Conservation (phyloP, 2,113 vertebrate species). For the Gnathonemus echidnorhynchus region DNA sequence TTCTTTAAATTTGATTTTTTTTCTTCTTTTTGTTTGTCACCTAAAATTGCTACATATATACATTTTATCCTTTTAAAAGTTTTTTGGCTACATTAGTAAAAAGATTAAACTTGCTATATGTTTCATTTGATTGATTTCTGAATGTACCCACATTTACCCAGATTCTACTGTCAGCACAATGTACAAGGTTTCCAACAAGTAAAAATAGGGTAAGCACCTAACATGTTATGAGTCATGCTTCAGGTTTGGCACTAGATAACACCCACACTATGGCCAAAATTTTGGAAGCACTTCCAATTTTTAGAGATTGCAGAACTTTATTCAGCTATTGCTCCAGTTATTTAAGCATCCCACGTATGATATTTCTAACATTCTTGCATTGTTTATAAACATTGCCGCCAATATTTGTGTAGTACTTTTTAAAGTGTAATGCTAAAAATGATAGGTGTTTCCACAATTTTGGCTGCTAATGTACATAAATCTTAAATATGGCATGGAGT, state of each 20-base stretch:
- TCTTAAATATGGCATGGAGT: background rate
- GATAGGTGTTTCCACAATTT: background rate
- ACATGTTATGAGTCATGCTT: background rate
- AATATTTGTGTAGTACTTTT: background rate
- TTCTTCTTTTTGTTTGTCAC: background rate
- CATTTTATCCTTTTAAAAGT: background rate
- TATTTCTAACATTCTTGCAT: background rate
- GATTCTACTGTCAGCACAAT: background rate
- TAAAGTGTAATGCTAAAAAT: background rate
- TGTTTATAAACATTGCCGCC: background rate
- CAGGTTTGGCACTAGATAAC: background rate
- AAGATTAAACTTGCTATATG: background rate
- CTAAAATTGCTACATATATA: background rate
- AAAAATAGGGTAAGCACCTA: background rate
- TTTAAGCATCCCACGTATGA: background rate
- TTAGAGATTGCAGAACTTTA: background rate
- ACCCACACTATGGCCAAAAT: background rate
- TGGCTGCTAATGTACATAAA: background rate
- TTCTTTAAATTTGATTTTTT: background rate
- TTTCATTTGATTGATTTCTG: background rate
- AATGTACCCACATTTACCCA: background rate
- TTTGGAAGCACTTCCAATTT: background rate
- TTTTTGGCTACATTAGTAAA: background rate
- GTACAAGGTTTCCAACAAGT: background rate
- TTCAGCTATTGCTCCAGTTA: background rate